phyloP scores from a whole-genome alignment of 2,888 invertebrate genomes.

The Rhagonycha lutea region DNA sequence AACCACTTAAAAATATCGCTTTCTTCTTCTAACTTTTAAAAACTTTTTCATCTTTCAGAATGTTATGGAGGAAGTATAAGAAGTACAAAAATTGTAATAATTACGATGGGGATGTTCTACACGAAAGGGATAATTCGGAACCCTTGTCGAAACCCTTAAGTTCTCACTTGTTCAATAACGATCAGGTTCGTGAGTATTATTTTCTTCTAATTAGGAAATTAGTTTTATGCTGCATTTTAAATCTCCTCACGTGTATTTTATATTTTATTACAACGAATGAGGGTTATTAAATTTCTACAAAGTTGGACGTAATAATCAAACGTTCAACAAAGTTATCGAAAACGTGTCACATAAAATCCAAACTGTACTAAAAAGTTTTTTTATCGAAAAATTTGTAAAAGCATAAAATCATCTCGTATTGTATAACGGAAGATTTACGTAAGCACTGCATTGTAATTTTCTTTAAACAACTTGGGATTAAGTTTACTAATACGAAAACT shows the following conservation, averaged over 20 bases:
- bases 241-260: not conserved
- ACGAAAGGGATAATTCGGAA: constrained; percentile 55
- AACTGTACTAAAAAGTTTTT: not conserved
- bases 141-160: constrained; percentile 49
- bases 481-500: not conserved
- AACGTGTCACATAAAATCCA: not conserved
- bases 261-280: not conserved
- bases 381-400: not conserved
- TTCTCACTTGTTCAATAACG: constrained; percentile 50
- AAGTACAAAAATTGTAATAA: constrained; percentile 54
- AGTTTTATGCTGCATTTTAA: not conserved
- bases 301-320: not conserved
- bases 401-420: not conserved
- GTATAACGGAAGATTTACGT: not conserved
- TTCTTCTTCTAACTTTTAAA: not conserved
- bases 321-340: not conserved
- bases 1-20: not conserved
- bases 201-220: not conserved
- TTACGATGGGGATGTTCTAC: constrained; percentile 54
- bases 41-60: constrained; percentile 46
- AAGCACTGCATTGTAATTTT: not conserved
- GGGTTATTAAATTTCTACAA: not conserved
- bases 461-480: not conserved
- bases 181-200: constrained; percentile 45
- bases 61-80: constrained; percentile 61